Percentiles rank a stretch among this genome's conserved stretches.
Conservation (phyloP, 2,797 vertebrate genomes). For the Coccyzus lansbergi region DNA sequence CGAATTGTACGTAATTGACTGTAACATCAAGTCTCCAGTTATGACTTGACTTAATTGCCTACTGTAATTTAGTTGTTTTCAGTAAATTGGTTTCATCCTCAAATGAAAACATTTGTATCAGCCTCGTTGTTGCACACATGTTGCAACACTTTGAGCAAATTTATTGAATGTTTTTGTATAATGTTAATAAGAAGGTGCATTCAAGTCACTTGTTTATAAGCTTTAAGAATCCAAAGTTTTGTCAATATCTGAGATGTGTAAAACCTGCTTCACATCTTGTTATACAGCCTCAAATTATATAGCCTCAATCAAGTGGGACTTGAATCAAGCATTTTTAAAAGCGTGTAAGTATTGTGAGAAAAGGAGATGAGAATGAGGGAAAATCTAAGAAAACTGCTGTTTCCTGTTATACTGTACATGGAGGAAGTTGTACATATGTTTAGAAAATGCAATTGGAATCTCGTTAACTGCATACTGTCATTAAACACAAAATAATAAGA, state of each 20-base stretch:
- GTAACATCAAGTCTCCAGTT: not conserved
- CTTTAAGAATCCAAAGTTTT: not conserved
- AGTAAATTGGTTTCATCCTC: not conserved
- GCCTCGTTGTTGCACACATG: not conserved
- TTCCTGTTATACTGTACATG: not conserved
- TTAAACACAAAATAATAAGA: not conserved
- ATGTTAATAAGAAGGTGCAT: not conserved
- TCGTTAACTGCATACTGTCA: not conserved
- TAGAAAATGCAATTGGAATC: not conserved
- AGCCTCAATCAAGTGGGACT: not conserved
- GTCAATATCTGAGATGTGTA: not conserved
- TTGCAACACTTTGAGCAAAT: not conserved
- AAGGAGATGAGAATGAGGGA: not conserved
- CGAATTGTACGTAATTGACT: not conserved
- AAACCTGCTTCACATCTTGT: not conserved
- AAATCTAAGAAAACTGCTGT: not conserved
- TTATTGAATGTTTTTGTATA: not conserved
- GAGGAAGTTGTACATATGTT: not conserved
- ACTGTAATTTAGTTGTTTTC: not conserved
- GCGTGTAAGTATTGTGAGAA: not conserved
- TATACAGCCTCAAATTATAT: not conserved
- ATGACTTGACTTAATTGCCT: not conserved
- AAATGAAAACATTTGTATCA: not conserved
- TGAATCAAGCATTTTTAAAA: not conserved
- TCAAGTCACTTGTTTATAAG: not conserved